These are phyloP conservation scores for Halcyon badia DNA, from an alignment of 2,797 vertebrate genomes.

Conservation along the genomic window DNA sequence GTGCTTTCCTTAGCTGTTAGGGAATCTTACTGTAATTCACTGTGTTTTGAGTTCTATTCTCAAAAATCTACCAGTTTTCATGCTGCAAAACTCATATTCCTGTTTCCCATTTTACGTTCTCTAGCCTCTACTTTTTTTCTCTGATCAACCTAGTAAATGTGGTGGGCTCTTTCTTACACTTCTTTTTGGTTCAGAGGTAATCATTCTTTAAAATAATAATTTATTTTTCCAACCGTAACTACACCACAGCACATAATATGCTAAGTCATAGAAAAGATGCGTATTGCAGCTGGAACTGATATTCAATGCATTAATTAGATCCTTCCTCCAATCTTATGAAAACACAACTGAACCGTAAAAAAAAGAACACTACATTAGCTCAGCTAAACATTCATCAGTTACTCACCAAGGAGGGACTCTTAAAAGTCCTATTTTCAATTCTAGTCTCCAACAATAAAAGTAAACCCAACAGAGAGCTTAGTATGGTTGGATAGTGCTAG, in stretches of 20 bases:
- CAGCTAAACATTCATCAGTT: background rate
- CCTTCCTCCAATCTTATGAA: conserved; percentile 15
- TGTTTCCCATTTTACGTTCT: background rate
- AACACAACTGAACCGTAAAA: conserved; percentile 22
- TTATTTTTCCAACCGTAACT: background rate
- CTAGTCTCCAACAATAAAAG: background rate
- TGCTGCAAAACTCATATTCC: background rate
- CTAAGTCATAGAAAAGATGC: background rate
- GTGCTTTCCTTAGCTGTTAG: background rate
- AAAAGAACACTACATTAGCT: background rate
- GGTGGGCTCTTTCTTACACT: background rate
- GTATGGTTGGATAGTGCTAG: background rate
- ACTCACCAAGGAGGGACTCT: background rate
- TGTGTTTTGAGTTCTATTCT: background rate
- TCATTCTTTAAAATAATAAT: background rate
- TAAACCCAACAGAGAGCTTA: background rate
- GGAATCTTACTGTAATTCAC: background rate
- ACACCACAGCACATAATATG: background rate
- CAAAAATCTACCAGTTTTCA: background rate
- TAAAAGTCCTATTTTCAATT: conserved; percentile 5
- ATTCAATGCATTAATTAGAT: conserved; percentile 38
- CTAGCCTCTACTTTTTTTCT: background rate
- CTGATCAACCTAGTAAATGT: background rate
- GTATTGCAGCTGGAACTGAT: conserved; percentile 33
- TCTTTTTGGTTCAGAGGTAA: background rate